Evolutionary conservation across 1,140 invertebrate genomes (phyloP).

Genomic region (Drosophila prosaltans): DNA sequence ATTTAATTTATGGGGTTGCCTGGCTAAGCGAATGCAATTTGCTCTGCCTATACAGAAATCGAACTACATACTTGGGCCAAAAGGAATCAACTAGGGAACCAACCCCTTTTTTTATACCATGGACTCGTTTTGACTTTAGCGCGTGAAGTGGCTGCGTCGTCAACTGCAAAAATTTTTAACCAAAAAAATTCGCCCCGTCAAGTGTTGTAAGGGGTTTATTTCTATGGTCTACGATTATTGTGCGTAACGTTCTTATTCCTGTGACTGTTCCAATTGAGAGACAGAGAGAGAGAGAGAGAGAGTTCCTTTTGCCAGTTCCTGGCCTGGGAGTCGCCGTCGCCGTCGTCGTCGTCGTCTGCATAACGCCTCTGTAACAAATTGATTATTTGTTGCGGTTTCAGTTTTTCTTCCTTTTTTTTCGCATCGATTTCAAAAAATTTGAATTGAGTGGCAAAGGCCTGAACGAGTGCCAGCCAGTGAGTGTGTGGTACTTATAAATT

Average conservation of each 20-base stretch:
- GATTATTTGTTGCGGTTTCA: conserved; percentile 76
- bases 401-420: conserved; percentile 30
- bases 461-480: conserved; percentile 15
- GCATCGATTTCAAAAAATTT: conserved; percentile 65
- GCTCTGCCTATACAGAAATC: conserved; percentile 48
- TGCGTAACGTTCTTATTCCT: conserved; percentile 47
- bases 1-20: conserved; percentile 78
- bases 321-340: neutral
- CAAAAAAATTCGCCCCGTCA: conserved; percentile 39
- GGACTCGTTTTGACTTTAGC: conserved; percentile 15
- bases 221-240: conserved; percentile 37
- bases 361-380: conserved; percentile 79
- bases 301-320: conserved; percentile 31
- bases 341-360: conserved; percentile 17
- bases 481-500: conserved; percentile 72
- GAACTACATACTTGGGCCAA: conserved; percentile 18
- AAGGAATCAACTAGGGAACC: neutral
- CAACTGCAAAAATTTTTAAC: conserved; percentile 14
- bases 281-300: neutral
- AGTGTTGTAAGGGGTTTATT: conserved; percentile 59
- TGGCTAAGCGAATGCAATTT: conserved; percentile 77
- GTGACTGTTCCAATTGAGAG: neutral
- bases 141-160: conserved; percentile 63
- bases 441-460: conserved; percentile 48
- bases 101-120: conserved; percentile 1